Evolutionary conservation across 2,797 vertebrate species (phyloP), one percentile per base, ranked within the genome.

Genomic region (Paedocypris micromegethes): DNA sequence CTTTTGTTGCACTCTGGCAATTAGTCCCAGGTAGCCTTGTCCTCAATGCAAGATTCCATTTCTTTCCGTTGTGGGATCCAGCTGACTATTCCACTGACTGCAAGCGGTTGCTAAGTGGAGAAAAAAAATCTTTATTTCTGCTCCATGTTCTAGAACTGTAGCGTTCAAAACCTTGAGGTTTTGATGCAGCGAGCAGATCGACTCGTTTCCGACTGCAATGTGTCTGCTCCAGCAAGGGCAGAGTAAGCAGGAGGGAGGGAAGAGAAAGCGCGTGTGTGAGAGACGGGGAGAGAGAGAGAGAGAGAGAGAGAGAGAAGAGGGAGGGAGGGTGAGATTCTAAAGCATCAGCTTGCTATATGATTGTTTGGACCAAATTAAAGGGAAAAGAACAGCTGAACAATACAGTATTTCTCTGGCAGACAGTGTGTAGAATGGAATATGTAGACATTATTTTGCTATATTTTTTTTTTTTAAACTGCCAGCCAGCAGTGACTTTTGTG

Each of bases 181-280:
- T 75, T 70, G 71, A 64, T 77, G 77, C 79, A 74, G 73, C 38
- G 66, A 75, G 58, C 48, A 58, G 55, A 56, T 51, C 55, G 41
- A 67, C 68, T 57, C 70, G 4, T 58, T 72, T 72, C 64, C 64
- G 57, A 59, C 67, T 75, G 78, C 73, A 64, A 66, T 64, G 71
- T 77, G 73, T 71, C 62, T 73, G 77, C 55, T 64, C 71, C 45
- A 74, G 72, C 62, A 64, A 75, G 63, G 67, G 69, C 51, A 8
- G 69, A 70, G 66, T 45, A 59, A 72, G 75, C 64, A 3, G 67
- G 59, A 66, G 68, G 62, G 75, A 69, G 71, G 65, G 70, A 64
- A 6, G 70, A 45, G 54, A 43, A 58, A 48, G 46, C 2, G 68
- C 51, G 63, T 23, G 58, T 0, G 57, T 2, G 61, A 23, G 66